phyloP scores from a whole-genome alignment of 2,888 invertebrate genomes.

The Melanargia galathea region DNA sequence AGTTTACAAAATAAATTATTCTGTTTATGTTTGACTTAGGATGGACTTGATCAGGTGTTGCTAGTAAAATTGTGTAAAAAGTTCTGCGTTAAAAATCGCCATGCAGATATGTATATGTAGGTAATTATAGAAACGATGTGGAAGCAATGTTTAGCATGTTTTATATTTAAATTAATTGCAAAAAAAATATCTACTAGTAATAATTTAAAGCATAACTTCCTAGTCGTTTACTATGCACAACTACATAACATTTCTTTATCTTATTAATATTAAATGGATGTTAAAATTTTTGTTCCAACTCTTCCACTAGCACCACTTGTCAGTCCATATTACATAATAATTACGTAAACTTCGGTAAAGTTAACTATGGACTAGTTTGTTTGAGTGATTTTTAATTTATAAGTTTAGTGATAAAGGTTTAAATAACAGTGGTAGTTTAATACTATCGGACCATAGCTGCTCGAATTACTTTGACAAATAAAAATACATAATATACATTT shows the following conservation, averaged over 20 bases:
- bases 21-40: neutral
- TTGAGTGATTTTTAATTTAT: neutral
- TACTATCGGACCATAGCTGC: neutral
- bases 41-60: conserved; percentile 13
- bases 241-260: too few relatives aligned
- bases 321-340: neutral
- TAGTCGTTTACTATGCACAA: neutral
- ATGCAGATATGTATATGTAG: too few relatives aligned
- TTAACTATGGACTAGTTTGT: conserved; percentile 7
- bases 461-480: neutral
- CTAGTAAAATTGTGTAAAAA: conserved; percentile 17
- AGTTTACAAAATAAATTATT: conserved; percentile 24
- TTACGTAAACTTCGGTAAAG: conserved; percentile 1
- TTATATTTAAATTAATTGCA: too few relatives aligned
- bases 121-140: too few relatives aligned
- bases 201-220: too few relatives aligned
- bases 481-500: neutral
- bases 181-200: too few relatives aligned
- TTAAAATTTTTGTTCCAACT: neutral
- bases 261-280: neutral
- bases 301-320: neutral
- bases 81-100: neutral
- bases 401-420: neutral
- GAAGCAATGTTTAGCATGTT: too few relatives aligned
- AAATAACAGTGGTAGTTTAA: neutral